Conservation (phyloP, 2,888 invertebrate species). For the Diaphora mendica region DNA sequence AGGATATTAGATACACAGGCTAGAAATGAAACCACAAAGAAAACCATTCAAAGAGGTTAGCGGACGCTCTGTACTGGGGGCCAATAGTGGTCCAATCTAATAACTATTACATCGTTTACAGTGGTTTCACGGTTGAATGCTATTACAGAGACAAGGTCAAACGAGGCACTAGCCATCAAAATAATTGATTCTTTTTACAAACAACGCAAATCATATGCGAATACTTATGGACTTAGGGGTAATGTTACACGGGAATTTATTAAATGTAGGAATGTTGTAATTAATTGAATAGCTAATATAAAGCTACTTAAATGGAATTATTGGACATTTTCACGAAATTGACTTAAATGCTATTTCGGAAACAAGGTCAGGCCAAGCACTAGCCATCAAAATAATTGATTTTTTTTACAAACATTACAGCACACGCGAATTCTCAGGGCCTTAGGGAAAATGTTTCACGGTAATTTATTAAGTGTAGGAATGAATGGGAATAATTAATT, state of each 20-base stretch:
- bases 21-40: slow-evolving; percentile 42
- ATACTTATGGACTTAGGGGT: slow-evolving; percentile 7
- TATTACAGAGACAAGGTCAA: slow-evolving; percentile 45
- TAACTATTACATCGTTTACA: slow-evolving; percentile 44
- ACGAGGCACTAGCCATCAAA: slow-evolving; percentile 32
- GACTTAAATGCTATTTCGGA: slow-evolving; percentile 31
- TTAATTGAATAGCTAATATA: slow-evolving; percentile 1
- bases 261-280: not conserved
- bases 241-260: slow-evolving; percentile 6
- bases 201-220: slow-evolving; percentile 17
- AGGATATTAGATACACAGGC: slow-evolving; percentile 14
- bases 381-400: slow-evolving; percentile 40
- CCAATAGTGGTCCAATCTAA: slow-evolving; percentile 47
- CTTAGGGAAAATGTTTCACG: slow-evolving; percentile 10
- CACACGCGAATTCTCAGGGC: too few relatives aligned
- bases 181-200: slow-evolving; percentile 43
- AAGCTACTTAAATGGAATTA: not conserved
- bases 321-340: slow-evolving; percentile 37
- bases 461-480: not conserved
- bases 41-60: slow-evolving; percentile 26
- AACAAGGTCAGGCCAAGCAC: slow-evolving; percentile 42
- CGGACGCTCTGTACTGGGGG: slow-evolving; percentile 26
- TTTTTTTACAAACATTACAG: slow-evolving; percentile 19
- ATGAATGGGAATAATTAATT: slow-evolving; percentile 8
- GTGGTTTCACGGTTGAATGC: slow-evolving; percentile 47